Base-by-base conservation (phyloP, 2,113 vertebrate species). In the Eupsittula cactorum region DNA sequence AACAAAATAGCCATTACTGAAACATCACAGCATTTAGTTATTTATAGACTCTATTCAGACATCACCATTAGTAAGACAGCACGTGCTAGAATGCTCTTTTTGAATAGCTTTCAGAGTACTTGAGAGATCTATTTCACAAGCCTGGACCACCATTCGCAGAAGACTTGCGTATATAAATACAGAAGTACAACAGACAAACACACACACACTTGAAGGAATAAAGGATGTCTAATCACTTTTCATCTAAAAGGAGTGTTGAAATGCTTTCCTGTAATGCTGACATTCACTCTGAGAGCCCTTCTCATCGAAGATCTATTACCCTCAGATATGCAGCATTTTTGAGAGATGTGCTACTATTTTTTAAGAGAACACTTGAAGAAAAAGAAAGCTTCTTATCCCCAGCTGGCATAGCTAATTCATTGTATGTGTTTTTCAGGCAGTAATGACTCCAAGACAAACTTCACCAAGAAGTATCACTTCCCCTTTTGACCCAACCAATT, bases 21-120 rank as follows among this genome's bases (percentile, higher is more conserved):
- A 85, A 80, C n/a, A 77, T 77, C 46, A 35, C 15, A 81, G 53
- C 20, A 65, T 69, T 94, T 46, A 78, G 68, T 59, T 96, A 96
- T 96, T 96, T 96, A 94, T 92, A 89, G 74, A 69, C 20, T 25
- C 77, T 20, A 76, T 93, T 92, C 81, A 96, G 52, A 33, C 35
- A 57, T 25, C 10, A 41, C 28, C 60, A 81, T 53, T 23, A 83
- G 24, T 68, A 82, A 90, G n/a, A 76, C 17, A 85, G 57, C 82
- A 80, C 35, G 81, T 60, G 80, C 20, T 69, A 69, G 33, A 63
- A 13, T 3, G 2, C 11, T 42, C 12, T 70, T 81, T 85, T 60
- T 96, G 33, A 93, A 82, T 19, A 73, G 74, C 31, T 84, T 89
- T 89, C 57, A 88, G 42, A 84, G 16, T 49, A 46, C 47, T 78